Evolutionary conservation across 2,113 vertebrate species (phyloP).

Genomic region (Pedetes capensis): DNA sequence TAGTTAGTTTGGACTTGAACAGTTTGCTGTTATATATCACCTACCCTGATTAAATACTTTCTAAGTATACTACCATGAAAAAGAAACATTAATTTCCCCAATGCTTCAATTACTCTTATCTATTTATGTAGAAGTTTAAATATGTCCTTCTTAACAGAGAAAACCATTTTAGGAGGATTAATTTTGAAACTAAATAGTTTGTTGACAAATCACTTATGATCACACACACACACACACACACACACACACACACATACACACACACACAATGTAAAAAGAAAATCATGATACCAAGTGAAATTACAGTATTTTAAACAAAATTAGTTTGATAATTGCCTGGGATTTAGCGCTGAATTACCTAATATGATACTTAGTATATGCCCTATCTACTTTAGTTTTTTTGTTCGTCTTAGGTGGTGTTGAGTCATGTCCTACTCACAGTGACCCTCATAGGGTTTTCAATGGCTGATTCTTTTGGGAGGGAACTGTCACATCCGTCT

Average conservation of each 20-base stretch:
- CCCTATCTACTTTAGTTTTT: conserved; percentile 26
- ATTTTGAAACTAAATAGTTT: conserved; percentile 65
- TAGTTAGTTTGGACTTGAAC: conserved; percentile 59
- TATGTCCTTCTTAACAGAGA: conserved; percentile 31
- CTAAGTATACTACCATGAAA: conserved; percentile 60
- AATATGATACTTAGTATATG: neutral
- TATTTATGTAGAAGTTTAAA: conserved; percentile 71
- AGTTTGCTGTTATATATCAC: conserved; percentile 74
- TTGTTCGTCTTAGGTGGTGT: too few species aligned
- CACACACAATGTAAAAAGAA: conserved; percentile 22
- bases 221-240: conserved; percentile 29
- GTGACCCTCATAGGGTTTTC: too few species aligned
- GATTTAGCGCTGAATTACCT: neutral
- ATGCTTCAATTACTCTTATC: conserved; percentile 67
- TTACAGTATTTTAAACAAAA: conserved; percentile 56
- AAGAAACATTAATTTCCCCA: conserved; percentile 53
- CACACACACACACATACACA: conserved; percentile 27
- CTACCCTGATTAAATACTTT: conserved; percentile 73
- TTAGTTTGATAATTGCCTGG: neutral
- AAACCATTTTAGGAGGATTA: conserved; percentile 69
- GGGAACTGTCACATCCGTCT: too few species aligned
- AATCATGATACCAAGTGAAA: conserved; percentile 29
- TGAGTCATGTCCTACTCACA: too few species aligned
- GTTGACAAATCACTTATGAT: conserved; percentile 58
- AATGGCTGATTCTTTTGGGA: too few species aligned